Conservation (phyloP, 1,140 invertebrate species). For the Mercenaria mercenaria region DNA sequence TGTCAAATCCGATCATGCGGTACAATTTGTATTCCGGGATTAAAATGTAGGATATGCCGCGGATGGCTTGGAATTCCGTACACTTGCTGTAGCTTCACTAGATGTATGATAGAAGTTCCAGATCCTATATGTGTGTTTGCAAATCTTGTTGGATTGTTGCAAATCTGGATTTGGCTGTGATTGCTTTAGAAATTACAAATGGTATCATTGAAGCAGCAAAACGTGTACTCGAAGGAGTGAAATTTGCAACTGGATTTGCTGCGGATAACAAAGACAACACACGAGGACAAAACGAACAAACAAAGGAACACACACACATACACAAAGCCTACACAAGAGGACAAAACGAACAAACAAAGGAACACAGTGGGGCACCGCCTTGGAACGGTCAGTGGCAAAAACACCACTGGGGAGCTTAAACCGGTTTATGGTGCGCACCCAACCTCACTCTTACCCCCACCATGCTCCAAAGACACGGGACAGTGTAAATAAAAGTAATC, state of each 20-base stretch:
- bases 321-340: too few species aligned
- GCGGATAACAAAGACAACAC: too few species aligned
- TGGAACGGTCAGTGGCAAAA: too few species aligned
- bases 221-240: constrained; percentile 49
- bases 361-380: too few species aligned
- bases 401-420: too few species aligned
- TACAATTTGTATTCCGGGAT: constrained; percentile 60
- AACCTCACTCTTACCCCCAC: too few species aligned
- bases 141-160: constrained; percentile 38
- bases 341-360: too few species aligned
- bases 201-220: constrained; percentile 25
- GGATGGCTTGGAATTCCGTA: constrained; percentile 17
- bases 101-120: constrained; percentile 61
- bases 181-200: constrained; percentile 38
- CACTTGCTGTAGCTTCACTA: constrained; percentile 45
- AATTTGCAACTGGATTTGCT: constrained; percentile 33
- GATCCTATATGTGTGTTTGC: constrained; percentile 47
- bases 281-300: too few species aligned
- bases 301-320: too few species aligned
- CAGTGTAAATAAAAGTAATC: too few species aligned
- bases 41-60: constrained; percentile 52
- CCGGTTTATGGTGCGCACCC: too few species aligned
- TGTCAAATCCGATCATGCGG: constrained; percentile 58
- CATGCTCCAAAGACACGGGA: too few species aligned
- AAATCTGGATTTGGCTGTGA: constrained; percentile 2